Conservation (phyloP, 1,140 invertebrate species). For the Drosophila nigromelanica region DNA sequence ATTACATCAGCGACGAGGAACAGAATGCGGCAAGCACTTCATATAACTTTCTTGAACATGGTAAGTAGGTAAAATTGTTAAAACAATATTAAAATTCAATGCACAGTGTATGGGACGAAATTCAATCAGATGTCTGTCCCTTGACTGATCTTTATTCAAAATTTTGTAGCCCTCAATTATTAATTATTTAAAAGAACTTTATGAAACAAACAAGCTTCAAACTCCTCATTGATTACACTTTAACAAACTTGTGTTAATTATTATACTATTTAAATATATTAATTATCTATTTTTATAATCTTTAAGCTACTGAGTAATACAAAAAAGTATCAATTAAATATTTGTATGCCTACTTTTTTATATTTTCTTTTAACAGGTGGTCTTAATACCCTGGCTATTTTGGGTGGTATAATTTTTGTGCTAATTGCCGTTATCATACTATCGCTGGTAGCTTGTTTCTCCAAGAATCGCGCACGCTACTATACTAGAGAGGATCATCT, state of each 20-base stretch:
- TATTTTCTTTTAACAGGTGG: constrained; percentile 58
- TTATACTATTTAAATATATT: too few relatives aligned
- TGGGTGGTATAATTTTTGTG: constrained; percentile 83
- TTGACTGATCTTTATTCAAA: too few relatives aligned
- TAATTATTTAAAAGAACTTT: too few relatives aligned
- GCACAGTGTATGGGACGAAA: neutral
- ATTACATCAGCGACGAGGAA: constrained; percentile 82
- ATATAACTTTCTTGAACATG: constrained; percentile 83
- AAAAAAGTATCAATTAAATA: too few relatives aligned
- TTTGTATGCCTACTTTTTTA: too few relatives aligned
- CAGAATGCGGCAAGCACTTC: constrained; percentile 83
- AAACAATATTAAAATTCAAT: neutral
- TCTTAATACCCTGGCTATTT: constrained; percentile 82
- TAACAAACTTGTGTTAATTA: too few relatives aligned
- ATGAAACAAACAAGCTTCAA: too few relatives aligned
- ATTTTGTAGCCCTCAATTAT: too few relatives aligned
- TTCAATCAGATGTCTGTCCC: neutral
- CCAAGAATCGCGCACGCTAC: constrained; percentile 88
- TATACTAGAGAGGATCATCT: constrained; percentile 88
- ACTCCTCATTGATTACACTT: too few relatives aligned
- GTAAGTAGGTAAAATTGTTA: constrained; percentile 37
- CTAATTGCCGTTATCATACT: constrained; percentile 83
- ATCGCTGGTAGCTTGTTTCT: constrained; percentile 85
- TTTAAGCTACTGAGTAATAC: too few relatives aligned
- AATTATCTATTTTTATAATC: too few relatives aligned